Conservation (phyloP, 1,140 invertebrate species). For the Panulirus ornatus region DNA sequence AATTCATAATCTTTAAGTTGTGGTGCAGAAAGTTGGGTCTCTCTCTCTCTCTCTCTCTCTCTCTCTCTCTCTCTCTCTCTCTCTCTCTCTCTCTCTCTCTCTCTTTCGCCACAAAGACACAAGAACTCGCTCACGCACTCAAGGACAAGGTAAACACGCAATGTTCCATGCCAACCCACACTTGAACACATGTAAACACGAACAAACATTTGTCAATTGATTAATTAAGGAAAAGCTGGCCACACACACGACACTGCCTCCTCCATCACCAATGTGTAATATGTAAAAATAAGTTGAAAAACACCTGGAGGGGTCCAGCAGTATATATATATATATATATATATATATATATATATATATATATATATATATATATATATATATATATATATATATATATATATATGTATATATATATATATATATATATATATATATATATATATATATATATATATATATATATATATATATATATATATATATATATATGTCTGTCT, state of each 20-base stretch:
- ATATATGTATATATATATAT: conserved; percentile 27
- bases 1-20: too few relatives aligned
- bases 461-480: conserved; percentile 31
- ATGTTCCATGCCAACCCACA: too few relatives aligned
- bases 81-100: background rate
- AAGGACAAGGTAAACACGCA: too few relatives aligned
- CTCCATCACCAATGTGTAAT: background rate
- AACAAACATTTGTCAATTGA: too few relatives aligned
- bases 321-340: too few relatives aligned
- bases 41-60: conserved; percentile 43
- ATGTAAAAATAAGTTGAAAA: background rate
- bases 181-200: too few relatives aligned
- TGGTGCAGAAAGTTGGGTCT: too few relatives aligned
- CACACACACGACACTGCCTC: too few relatives aligned
- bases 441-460: conserved; percentile 19
- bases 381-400: conserved; percentile 25
- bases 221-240: too few relatives aligned
- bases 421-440: conserved; percentile 20
- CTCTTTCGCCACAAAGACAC: too few relatives aligned
- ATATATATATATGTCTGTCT: conserved; percentile 14
- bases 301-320: background rate
- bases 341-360: conserved; percentile 14
- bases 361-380: background rate
- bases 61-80: background rate
- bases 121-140: too few relatives aligned